phyloP scores from a whole-genome alignment of 2,797 vertebrate genomes.

The Hydrophis major region DNA sequence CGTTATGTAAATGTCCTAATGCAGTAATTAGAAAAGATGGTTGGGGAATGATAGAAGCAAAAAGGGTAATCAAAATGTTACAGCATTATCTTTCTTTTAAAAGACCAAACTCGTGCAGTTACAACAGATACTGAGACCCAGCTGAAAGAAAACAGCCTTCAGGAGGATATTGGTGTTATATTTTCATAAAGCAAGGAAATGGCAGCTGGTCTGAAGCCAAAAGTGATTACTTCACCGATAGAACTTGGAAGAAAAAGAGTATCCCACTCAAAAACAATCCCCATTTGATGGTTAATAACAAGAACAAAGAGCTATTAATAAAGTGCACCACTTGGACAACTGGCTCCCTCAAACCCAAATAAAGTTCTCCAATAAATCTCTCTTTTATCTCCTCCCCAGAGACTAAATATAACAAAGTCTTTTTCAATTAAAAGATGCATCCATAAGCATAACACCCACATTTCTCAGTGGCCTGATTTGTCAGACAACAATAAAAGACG shows the following conservation, averaged over 20 bases:
- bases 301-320: constrained; percentile 77
- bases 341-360: constrained; percentile 64
- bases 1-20: constrained; percentile 78
- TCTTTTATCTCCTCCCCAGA: constrained; percentile 66
- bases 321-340: constrained; percentile 67
- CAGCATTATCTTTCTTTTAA: constrained; percentile 71
- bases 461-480: constrained; percentile 62
- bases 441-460: constrained; percentile 58
- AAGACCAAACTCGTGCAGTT: constrained; percentile 70
- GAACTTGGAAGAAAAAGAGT: constrained; percentile 73
- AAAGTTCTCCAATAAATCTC: constrained; percentile 66
- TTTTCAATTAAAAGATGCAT: constrained; percentile 73
- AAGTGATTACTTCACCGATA: constrained; percentile 76
- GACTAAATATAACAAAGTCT: constrained; percentile 62
- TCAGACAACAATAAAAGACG: constrained; percentile 58
- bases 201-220: constrained; percentile 72
- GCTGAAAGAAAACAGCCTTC: constrained; percentile 68
- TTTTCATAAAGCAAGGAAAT: constrained; percentile 78
- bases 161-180: constrained; percentile 65
- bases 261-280: constrained; percentile 65
- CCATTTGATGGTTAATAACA: constrained; percentile 67
- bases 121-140: constrained; percentile 54
- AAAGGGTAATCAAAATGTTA: constrained; percentile 76
- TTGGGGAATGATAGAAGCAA: constrained; percentile 73
- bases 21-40: constrained; percentile 79